Conservation (phyloP, 2,113 vertebrate genomes). For the Tychaedon coryphoeus region DNA sequence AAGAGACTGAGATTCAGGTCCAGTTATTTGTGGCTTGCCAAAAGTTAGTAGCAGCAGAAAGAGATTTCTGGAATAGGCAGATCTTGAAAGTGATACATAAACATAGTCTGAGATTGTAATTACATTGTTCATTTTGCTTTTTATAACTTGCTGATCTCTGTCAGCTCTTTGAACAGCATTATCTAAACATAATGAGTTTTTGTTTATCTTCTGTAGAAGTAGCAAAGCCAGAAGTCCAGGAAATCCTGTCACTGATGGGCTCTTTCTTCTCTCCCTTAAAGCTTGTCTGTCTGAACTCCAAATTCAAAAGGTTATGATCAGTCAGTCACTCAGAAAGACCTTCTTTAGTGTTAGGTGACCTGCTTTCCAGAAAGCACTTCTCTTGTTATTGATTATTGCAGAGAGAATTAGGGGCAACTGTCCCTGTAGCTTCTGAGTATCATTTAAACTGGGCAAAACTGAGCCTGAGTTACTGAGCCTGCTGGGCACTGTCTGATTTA, state of each 20-base stretch:
- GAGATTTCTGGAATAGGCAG: not conserved
- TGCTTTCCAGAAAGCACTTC: not conserved
- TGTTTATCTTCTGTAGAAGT: not conserved
- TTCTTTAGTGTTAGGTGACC: not conserved
- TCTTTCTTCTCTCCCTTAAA: not conserved
- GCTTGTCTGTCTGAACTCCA: not conserved
- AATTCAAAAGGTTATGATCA: not conserved
- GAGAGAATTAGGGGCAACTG: not conserved
- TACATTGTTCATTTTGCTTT: not conserved
- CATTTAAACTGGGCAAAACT: not conserved
- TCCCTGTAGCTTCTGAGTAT: not conserved
- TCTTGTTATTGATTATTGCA: not conserved
- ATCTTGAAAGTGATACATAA: not conserved
- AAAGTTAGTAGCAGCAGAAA: not conserved
- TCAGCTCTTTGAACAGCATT: not conserved
- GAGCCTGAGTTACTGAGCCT: not conserved
- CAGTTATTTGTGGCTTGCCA: not conserved
- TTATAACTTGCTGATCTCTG: not conserved
- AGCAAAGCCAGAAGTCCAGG: not conserved
- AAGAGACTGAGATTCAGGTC: not conserved
- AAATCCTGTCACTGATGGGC: not conserved
- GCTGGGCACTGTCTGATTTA: not conserved
- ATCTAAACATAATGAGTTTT: not conserved
- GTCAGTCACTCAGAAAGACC: not conserved
- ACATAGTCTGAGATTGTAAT: not conserved